These are phyloP conservation scores for Andrena marginata DNA, from an alignment of 2,888 invertebrate genomes.

Conservation along the genomic window DNA sequence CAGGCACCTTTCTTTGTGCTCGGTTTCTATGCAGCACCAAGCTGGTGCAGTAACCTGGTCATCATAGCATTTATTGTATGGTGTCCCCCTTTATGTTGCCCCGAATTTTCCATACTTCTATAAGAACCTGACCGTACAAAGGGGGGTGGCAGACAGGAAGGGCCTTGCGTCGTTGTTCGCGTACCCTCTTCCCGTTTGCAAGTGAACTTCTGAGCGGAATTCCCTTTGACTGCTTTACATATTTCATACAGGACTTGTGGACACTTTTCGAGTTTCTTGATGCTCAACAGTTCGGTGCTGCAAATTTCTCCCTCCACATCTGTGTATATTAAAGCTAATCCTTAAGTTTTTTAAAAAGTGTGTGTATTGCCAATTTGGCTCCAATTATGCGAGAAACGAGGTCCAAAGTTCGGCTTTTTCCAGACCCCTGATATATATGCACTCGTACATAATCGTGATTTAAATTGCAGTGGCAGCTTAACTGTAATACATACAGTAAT, in stretches of 20 bases:
- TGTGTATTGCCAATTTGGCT: too few species aligned
- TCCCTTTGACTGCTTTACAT: not conserved
- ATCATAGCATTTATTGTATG: conserved; percentile 16
- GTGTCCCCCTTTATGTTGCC: conserved; percentile 13
- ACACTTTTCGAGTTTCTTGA: not conserved
- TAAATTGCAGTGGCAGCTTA: too few species aligned
- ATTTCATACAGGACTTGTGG: not conserved
- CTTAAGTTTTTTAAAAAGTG: not conserved
- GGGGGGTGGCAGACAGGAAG: conserved; percentile 42
- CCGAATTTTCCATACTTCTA: conserved; percentile 75
- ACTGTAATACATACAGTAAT: too few species aligned
- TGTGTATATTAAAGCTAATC: not conserved
- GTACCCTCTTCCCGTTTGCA: conserved; percentile 67
- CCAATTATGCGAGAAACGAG: too few species aligned
- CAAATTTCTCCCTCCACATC: not conserved
- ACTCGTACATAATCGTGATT: too few species aligned
- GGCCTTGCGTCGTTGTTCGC: conserved; percentile 59
- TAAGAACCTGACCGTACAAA: conserved; percentile 77
- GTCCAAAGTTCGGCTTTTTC: too few species aligned
- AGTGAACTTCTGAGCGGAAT: not conserved
- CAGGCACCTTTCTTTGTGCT: conserved; percentile 65
- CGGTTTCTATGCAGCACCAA: conserved; percentile 24
- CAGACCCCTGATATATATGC: too few species aligned
- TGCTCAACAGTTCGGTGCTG: not conserved
- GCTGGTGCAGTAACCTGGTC: conserved; percentile 23